A percentile compares a stretch with the other conserved stretches of the same genome.
Evolutionary conservation across 2,797 vertebrate genomes (phyloP).

Genomic region (Crocodylus rhombifer): DNA sequence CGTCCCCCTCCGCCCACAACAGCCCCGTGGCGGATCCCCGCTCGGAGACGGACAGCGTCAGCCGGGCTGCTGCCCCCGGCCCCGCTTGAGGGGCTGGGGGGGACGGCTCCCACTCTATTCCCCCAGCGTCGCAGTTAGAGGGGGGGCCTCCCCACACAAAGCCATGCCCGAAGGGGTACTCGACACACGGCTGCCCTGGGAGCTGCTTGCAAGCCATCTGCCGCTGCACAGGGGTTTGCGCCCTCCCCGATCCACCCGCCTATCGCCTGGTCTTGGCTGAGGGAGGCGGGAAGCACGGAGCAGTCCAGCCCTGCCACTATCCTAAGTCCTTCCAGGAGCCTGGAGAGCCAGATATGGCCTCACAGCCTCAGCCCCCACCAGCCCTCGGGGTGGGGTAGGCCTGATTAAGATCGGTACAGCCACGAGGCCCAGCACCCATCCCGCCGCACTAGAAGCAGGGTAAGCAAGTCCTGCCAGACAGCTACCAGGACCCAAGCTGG

Average conservation of each 20-base stretch:
- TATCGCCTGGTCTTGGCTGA: not conserved
- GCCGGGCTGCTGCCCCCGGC: too few relatives aligned
- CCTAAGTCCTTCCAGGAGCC: not conserved
- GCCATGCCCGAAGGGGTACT: not conserved
- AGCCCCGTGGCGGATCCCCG: too few relatives aligned
- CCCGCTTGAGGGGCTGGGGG: too few relatives aligned
- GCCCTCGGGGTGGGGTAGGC: not conserved
- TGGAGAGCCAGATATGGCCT: not conserved
- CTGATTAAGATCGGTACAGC: not conserved
- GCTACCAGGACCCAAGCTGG: not conserved
- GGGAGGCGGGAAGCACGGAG: not conserved
- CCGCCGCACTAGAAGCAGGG: not conserved
- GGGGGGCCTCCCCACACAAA: fast-evolving
- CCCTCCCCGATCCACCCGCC: not conserved
- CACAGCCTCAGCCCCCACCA: too few relatives aligned
- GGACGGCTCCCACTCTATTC: not conserved
- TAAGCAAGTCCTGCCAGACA: not conserved
- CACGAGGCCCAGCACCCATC: not conserved
- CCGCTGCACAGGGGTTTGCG: constrained; percentile 14
- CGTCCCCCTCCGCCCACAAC: too few relatives aligned
- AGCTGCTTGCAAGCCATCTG: not conserved
- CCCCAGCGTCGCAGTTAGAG: fast-evolving
- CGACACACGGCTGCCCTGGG: not conserved
- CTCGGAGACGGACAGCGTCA: too few relatives aligned
- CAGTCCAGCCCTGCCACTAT: not conserved